These are phyloP conservation scores for Tetragonisca angustula DNA, from an alignment of 2,888 invertebrate genomes.

Conservation along the genomic window DNA sequence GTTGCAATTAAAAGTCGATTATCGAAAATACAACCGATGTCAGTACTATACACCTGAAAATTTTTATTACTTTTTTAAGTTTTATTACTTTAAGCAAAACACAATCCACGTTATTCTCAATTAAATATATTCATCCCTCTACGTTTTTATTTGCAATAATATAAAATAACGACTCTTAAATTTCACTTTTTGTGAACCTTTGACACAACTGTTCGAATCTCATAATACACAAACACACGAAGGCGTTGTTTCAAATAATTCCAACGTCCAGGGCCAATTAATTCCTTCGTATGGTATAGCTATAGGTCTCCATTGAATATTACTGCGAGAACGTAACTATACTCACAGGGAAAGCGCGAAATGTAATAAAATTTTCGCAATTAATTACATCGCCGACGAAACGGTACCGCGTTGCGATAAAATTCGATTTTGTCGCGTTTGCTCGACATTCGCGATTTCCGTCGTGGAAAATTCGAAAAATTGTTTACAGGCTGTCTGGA, in stretches of 20 bases:
- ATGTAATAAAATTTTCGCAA: conserved; percentile 49
- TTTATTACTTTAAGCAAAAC: too few relatives aligned
- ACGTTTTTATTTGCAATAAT: not conserved
- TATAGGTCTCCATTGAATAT: conserved; percentile 50
- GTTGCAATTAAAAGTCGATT: not conserved
- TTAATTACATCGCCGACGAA: conserved; percentile 49
- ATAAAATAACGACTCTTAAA: not conserved
- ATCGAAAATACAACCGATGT: not conserved
- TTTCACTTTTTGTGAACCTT: not conserved
- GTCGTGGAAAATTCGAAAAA: not conserved
- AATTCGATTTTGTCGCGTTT: not conserved
- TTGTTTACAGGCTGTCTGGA: conserved; percentile 1
- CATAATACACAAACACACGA: not conserved
- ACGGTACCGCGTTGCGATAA: conserved; percentile 10
- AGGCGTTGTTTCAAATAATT: conserved; percentile 10
- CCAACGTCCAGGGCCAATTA: conserved; percentile 35
- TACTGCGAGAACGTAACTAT: conserved; percentile 12
- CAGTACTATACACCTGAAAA: too few relatives aligned
- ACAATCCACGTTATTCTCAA: too few relatives aligned
- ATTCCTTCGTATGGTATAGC: conserved; percentile 12
- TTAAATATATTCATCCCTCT: not conserved
- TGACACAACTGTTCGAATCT: not conserved
- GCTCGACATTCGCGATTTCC: not conserved
- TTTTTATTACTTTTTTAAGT: too few relatives aligned
- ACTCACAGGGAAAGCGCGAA: conserved; percentile 24